Base-by-base conservation (phyloP, 2,797 vertebrate genomes). In the Smutsia gigantea region DNA sequence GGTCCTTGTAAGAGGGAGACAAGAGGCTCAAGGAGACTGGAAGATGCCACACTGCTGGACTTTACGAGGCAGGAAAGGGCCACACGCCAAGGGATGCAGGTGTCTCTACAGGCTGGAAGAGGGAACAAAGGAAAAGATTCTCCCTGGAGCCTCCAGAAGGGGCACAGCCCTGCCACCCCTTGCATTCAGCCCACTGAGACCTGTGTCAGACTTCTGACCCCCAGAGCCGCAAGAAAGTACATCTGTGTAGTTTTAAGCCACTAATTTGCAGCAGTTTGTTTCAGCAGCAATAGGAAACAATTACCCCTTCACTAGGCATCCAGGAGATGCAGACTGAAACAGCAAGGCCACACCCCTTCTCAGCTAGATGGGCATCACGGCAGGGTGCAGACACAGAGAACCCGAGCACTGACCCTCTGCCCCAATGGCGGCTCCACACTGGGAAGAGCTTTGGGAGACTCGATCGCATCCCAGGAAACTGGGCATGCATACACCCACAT, bases 161-260 rank as follows among this genome's bases (percentile, higher is more conserved):
- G 5, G 31, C 0, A 0, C 5, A 12, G 29, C 63, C 63, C 42
- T 7, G 11, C 11, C 11, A 0, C 42, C 51, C 9, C 11, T n/a
- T 0, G 27, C 12, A 17, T 27, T 83, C 13, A 25, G 64, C 72
- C 77, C 53, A 8, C 29, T 0, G 27, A 69, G 25, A 2, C 61
- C 25, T 1, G 0, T 1, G 17, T 29, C 34, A 19, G 69, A 42
- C 42, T 15, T 7, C 34, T 4, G 27, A 5, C 39, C 72, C 49
- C 17, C 25, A 55, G 34, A 39, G 34, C n/a, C 19, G 14, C 1
- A 0, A n/a, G 17, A 37, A 34, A 51, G 6, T 8, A 25, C 1
- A 29, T 0, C 0, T 1, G 0, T 1, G 17, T 5, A 1, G 4
- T 4, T 55, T n/a, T 0, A 66, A 66, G 77, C 34, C 34, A 7